These are phyloP conservation scores for Cryptophagus acutangulus DNA, from an alignment of 2,888 invertebrate species.

Conservation along the genomic window DNA sequence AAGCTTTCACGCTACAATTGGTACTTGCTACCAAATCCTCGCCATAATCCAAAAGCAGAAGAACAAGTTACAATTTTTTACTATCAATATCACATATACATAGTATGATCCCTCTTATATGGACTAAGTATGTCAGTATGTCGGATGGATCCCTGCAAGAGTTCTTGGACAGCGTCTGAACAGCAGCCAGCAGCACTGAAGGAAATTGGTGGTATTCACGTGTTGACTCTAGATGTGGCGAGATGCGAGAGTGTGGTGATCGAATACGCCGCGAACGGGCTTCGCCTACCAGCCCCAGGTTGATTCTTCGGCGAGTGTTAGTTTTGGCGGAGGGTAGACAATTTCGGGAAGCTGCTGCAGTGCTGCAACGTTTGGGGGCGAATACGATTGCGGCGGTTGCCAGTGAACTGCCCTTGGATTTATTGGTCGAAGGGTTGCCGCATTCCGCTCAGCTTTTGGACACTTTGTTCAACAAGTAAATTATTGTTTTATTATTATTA, in stretches of 20 bases:
- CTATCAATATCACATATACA: not conserved
- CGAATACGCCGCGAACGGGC: constrained; percentile 62
- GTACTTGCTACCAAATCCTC: not conserved
- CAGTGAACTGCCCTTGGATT: constrained; percentile 76
- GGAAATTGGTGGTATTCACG: constrained; percentile 30
- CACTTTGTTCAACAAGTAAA: constrained; percentile 69
- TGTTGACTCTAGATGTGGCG: constrained; percentile 30
- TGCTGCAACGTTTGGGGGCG: constrained; percentile 73
- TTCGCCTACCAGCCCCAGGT: constrained; percentile 61
- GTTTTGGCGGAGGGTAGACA: constrained; percentile 82
- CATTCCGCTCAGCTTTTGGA: constrained; percentile 83
- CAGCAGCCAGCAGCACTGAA: too few relatives aligned
- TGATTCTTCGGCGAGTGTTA: constrained; percentile 65
- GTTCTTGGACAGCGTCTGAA: not conserved
- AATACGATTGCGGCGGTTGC: constrained; percentile 73
- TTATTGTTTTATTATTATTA: not conserved
- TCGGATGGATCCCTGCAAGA: constrained; percentile 20
- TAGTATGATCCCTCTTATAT: constrained; percentile 7
- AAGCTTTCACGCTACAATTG: not conserved
- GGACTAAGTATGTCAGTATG: constrained; percentile 37
- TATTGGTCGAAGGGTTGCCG: constrained; percentile 84
- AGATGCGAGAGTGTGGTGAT: constrained; percentile 68
- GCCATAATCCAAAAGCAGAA: not conserved
- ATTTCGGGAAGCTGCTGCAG: constrained; percentile 84
- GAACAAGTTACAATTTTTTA: not conserved